These are phyloP conservation scores for Ctenicera cuprea DNA, from an alignment of 2,888 invertebrate genomes.

Conservation along the genomic window DNA sequence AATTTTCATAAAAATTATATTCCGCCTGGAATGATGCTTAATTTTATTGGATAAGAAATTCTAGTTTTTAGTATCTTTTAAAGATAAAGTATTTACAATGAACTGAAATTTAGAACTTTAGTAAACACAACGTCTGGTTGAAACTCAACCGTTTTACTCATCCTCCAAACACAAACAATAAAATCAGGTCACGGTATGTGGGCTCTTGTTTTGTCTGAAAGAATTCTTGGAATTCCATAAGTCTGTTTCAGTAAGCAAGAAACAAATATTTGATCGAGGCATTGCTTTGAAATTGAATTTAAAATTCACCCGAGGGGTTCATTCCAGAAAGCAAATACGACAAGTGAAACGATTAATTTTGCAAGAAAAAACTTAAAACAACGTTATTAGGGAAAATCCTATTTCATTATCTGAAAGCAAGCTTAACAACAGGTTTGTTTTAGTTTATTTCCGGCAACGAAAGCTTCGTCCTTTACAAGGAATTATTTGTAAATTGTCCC, in stretches of 20 bases:
- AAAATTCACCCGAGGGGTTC: neutral
- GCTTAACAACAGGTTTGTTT: neutral
- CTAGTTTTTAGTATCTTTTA: too few species aligned
- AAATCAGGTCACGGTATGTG: too few species aligned
- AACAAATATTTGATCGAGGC: neutral
- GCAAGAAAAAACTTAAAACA: neutral
- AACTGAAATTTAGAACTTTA: too few species aligned
- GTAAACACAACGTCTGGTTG: too few species aligned
- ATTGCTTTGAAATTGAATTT: neutral
- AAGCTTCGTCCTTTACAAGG: neutral
- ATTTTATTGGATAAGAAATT: too few species aligned
- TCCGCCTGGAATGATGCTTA: too few species aligned
- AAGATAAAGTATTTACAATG: too few species aligned
- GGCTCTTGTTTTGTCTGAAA: neutral
- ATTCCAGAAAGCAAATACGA: neutral
- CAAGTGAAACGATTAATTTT: neutral
- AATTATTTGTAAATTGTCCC: neutral
- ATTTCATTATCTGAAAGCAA: neutral
- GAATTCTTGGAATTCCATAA: neutral
- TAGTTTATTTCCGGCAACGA: too few species aligned
- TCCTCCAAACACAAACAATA: too few species aligned
- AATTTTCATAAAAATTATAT: too few species aligned
- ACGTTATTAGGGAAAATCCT: neutral
- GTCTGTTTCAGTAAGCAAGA: neutral
- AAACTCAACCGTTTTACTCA: too few species aligned